A percentile compares a stretch with the other conserved stretches of the same genome.
Conservation (phyloP, 1,140 invertebrate genomes). For the Micrasema minimum region DNA sequence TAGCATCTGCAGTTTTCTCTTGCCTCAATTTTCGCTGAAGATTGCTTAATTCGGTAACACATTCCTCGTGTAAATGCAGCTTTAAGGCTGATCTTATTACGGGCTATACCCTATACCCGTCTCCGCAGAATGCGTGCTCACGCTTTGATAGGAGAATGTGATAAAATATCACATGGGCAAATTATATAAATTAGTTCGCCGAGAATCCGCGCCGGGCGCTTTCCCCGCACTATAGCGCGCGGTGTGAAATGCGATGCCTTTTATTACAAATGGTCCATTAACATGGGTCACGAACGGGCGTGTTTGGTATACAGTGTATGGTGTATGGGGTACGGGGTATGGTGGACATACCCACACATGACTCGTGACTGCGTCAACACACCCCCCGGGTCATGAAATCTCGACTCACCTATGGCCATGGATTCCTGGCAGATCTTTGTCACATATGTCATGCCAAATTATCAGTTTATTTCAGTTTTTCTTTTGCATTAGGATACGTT, state of each 20-base stretch:
- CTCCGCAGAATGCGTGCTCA: conserved; percentile 24
- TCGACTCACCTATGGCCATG: background rate
- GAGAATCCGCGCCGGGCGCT: conserved; percentile 36
- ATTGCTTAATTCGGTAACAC: too few relatives aligned
- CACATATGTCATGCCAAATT: too few relatives aligned
- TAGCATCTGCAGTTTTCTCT: too few relatives aligned
- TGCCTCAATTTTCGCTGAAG: too few relatives aligned
- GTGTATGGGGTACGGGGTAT: too few relatives aligned
- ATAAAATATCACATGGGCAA: conserved; percentile 47
- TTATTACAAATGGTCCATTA: conserved; percentile 53
- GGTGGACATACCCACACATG: conserved; percentile 49
- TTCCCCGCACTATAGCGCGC: conserved; percentile 9
- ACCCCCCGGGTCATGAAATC: background rate
- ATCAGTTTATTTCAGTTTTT: too few relatives aligned
- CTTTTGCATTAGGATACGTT: too few relatives aligned
- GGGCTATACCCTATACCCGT: background rate
- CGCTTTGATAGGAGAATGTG: conserved; percentile 26
- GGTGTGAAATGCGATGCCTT: conserved; percentile 47
- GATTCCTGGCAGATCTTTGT: too few relatives aligned
- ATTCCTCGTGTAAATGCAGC: too few relatives aligned
- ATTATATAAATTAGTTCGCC: conserved; percentile 45
- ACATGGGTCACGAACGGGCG: conserved; percentile 50
- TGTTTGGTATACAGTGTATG: too few relatives aligned
- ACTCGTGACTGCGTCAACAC: conserved; percentile 12
- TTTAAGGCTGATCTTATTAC: too few relatives aligned